Evolutionary conservation across 2,888 invertebrate species (phyloP).

Genomic region (Catocala fraxini): DNA sequence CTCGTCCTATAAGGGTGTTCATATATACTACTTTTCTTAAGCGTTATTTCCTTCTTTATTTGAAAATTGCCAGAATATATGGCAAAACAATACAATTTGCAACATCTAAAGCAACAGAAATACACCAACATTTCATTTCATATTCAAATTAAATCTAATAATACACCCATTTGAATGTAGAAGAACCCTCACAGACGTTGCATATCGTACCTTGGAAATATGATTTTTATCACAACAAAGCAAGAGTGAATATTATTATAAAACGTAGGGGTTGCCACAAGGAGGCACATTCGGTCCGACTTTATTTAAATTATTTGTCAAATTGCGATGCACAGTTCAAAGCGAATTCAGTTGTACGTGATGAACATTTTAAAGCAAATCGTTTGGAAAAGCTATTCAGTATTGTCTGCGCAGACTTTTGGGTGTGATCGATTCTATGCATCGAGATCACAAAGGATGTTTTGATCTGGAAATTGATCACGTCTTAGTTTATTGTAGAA

Average conservation of each 20-base stretch:
- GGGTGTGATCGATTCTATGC: constrained; percentile 42
- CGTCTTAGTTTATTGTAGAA: constrained; percentile 21
- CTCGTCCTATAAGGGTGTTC: no score
- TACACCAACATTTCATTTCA: neutral
- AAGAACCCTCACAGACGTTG: neutral
- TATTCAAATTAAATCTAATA: constrained; percentile 1
- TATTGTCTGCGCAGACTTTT: constrained; percentile 50
- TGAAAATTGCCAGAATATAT: no score
- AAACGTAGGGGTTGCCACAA: constrained; percentile 36
- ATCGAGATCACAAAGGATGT: constrained; percentile 39
- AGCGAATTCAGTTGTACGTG: constrained; percentile 62
- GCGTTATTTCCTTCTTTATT: no score
- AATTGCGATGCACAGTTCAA: constrained; percentile 65
- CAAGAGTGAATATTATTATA: constrained; percentile 29
- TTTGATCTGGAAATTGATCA: constrained; percentile 34
- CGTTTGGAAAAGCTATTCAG: constrained; percentile 57
- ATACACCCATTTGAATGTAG: neutral
- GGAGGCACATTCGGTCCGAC: constrained; percentile 40
- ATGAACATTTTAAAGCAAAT: constrained; percentile 63
- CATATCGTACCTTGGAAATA: constrained; percentile 9
- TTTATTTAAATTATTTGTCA: constrained; percentile 67
- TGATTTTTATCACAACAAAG: constrained; percentile 34
- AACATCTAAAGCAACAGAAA: neutral
- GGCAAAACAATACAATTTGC: neutral
- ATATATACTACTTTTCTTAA: no score